Conservation (phyloP, 2,888 invertebrate genomes). For the Melieria omissa region DNA sequence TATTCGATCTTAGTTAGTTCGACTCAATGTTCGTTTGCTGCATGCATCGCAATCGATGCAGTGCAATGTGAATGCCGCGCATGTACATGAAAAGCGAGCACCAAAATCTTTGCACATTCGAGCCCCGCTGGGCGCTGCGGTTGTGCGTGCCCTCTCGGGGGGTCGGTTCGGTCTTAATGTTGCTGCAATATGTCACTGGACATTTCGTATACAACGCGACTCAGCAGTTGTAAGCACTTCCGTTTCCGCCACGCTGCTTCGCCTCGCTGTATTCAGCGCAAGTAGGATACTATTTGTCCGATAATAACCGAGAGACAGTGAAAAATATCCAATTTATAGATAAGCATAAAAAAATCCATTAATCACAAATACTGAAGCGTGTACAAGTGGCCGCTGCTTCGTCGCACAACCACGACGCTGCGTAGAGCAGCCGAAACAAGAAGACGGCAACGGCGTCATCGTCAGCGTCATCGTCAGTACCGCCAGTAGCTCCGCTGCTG, state of each 20-base stretch:
- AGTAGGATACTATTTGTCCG: slow-evolving; percentile 37
- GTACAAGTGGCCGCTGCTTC: background rate
- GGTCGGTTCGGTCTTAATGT: too few relatives aligned
- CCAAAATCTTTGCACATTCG: too few relatives aligned
- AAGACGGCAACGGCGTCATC: background rate
- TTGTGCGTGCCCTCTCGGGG: too few relatives aligned
- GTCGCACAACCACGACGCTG: slow-evolving; percentile 8
- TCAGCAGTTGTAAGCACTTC: slow-evolving; percentile 14
- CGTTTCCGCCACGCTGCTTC: slow-evolving; percentile 17
- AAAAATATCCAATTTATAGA: slow-evolving; percentile 49
- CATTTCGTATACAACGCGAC: too few relatives aligned
- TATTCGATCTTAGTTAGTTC: too few relatives aligned
- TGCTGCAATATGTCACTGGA: too few relatives aligned
- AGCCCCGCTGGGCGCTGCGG: too few relatives aligned
- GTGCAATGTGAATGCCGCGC: too few relatives aligned
- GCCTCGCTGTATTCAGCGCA: slow-evolving; percentile 13
- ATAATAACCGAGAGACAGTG: slow-evolving; percentile 46
- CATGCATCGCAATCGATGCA: too few relatives aligned
- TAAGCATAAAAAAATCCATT: slow-evolving; percentile 47
- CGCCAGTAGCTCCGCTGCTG: background rate
- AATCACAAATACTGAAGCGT: slow-evolving; percentile 45
- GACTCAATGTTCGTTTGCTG: too few relatives aligned
- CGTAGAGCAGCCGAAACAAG: background rate
- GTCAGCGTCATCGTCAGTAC: background rate
- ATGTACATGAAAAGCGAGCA: too few relatives aligned